Evolutionary conservation across 2,888 invertebrate species (phyloP), one percentile per base, ranked within the genome.

Genomic region (Scaeva pyrastri): DNA sequence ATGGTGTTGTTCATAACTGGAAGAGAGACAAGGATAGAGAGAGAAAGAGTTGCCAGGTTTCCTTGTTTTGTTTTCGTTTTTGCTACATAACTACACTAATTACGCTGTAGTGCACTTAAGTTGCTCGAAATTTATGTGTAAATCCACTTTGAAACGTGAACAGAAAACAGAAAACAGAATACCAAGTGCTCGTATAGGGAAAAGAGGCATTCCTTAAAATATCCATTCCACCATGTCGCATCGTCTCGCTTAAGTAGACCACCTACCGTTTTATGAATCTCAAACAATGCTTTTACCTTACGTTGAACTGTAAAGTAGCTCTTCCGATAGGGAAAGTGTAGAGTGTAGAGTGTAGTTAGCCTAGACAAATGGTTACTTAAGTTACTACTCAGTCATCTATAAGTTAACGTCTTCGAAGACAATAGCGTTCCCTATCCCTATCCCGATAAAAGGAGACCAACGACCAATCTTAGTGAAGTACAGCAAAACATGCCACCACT

Each of bases 61-160:
- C 4, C 41, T 41, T 39, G 26, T 45, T 64, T 26, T 72, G 14
- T 73, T 72, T 48, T 60, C 19, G 14, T 10, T 26, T 1, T 39
- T 14, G 26, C 41, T 48, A 70, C 73, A 75, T 75, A 87, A 87
- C 79, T 62, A 75, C 83, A 79, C 83, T 83, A 87, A 87, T 87
- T 87, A 83, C 83, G 50, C 58, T 31, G 23, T 68, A 83, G 79
- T 83, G 87, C 87, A 87, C 87, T 83, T 79, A 83, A 72, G 75
- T 71, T 62, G 55, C 45, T 68, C 26, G 36, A 81, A 79, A 68
- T 81, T 70, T 85, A 79, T 81, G 58, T 77, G 78, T 64, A 64
- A 78, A 74, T 78, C 56, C 77, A 78, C 86, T 71, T 78, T 68
- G 36, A 19, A 48, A 36, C 66, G 21, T 66, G 48, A 48, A 66